phyloP scores from a whole-genome alignment of 2,797 vertebrate genomes.

The Scolopax bukidnonensis region DNA sequence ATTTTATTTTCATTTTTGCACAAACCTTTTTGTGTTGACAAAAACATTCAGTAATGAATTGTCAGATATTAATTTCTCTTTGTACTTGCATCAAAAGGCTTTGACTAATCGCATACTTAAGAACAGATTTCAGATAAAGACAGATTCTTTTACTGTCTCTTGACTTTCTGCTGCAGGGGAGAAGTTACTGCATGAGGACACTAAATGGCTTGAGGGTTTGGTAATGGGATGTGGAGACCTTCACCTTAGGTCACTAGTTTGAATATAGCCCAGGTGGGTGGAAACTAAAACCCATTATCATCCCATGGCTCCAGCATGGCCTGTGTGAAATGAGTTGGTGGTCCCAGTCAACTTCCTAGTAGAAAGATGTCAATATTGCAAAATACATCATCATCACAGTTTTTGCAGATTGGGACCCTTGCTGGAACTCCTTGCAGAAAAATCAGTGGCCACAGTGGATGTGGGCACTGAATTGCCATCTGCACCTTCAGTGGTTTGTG shows the following conservation, averaged over 20 bases:
- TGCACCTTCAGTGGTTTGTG: not conserved
- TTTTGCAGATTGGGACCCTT: not conserved
- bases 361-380: not conserved
- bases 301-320: constrained; percentile 33
- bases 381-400: not conserved
- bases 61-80: too few relatives aligned
- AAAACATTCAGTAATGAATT: constrained; percentile 35
- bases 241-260: constrained; percentile 68
- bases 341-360: not conserved
- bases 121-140: constrained; percentile 4
- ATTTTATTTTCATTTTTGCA: not conserved
- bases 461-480: not conserved
- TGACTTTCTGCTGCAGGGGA: not conserved
- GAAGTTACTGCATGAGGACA: not conserved
- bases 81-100: not conserved
- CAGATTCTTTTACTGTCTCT: constrained; percentile 21
- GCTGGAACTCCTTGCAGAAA: not conserved
- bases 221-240: constrained; percentile 69
- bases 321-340: constrained; percentile 66
- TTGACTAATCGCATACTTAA: not conserved
- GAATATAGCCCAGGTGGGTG: constrained; percentile 67
- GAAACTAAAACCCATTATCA: constrained; percentile 68
- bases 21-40: not conserved
- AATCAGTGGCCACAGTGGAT: not conserved
- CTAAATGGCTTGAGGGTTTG: constrained; percentile 40